Base-by-base conservation (phyloP, 2,113 vertebrate species). In the Pygoscelis adeliae region DNA sequence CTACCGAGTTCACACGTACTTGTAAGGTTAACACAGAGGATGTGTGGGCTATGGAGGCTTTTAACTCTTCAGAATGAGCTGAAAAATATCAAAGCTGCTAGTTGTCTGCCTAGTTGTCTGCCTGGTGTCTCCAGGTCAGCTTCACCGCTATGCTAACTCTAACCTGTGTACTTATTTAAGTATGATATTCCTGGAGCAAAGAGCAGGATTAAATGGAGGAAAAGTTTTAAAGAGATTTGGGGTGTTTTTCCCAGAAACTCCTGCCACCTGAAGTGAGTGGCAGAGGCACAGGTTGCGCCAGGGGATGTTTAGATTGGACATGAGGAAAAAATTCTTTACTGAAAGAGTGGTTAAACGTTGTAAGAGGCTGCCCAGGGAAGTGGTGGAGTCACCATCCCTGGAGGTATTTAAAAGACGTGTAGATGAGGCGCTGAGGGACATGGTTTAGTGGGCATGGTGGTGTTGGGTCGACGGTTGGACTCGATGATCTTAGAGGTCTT, bases 1-100 rank as follows among this genome's bases (percentile, higher is more conserved):
- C 59, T 34, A 3, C 9, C 0, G 0, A 21, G 56, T 29, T 58
- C 17, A 6, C 15, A n/a, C 2, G 4, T 11, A 1, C 10, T 4
- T 14, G 44, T 18, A 32, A 82, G 55, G 62, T 40, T 71, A 27
- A 16, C 6, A 11, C 44, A 42, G 21, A 15, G 10, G 34, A 34
- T 6, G 5, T 21, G 40, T 15, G 62, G 83, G 56, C 52, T 2
- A 0, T 12, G 52, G 40, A 69, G 56, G 62, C 8, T 83, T 61
- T 46, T 50, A 29, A 29, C 25, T 19, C 8, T 14, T 55, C 4
- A 11, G 56, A 50, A 66, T 15, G 61, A 83, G 40, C 25, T 40
- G 50, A 49, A 23, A 49, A 82, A 22, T 4, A 67, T 10, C 53
- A 55, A n/a, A 65, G 65, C 8, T 78, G 58, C 36, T n/a, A 12